These are phyloP conservation scores for Cardinalis cardinalis DNA, from an alignment of 2,113 vertebrate genomes.

Conservation along the genomic window DNA sequence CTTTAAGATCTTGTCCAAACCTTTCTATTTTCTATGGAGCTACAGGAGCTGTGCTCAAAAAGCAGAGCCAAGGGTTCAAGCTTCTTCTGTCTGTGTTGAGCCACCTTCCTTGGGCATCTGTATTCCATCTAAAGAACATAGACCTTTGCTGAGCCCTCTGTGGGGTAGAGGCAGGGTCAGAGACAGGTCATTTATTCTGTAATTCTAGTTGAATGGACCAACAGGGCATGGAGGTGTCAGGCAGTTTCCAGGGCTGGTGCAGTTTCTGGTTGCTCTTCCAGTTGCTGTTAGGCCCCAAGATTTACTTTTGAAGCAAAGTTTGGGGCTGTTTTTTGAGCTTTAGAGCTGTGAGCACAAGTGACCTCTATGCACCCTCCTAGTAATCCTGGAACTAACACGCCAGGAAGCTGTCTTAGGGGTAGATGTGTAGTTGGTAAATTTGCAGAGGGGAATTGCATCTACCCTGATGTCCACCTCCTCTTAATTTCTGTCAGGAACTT, in stretches of 20 bases:
- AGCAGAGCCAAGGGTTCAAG: background rate
- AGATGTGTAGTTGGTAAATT: background rate
- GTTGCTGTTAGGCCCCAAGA: background rate
- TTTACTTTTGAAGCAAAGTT: background rate
- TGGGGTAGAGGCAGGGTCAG: background rate
- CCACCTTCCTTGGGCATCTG: background rate
- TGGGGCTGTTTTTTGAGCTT: background rate
- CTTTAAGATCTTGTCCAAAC: background rate
- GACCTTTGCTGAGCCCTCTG: background rate
- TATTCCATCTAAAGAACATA: background rate
- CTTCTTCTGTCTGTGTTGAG: background rate
- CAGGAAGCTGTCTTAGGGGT: background rate
- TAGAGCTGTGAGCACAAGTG: background rate
- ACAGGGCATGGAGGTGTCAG: background rate
- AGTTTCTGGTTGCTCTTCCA: background rate
- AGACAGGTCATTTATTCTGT: background rate
- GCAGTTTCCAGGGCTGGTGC: background rate
- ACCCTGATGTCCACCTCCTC: background rate
- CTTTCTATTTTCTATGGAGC: background rate
- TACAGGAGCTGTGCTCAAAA: background rate
- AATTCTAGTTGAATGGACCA: background rate
- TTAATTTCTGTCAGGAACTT: background rate
- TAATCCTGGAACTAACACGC: background rate
- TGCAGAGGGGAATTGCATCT: background rate
- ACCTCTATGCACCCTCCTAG: background rate